Percentiles rank a stretch among this genome's conserved stretches.
These are phyloP conservation scores for Hystrix brachyura DNA, from an alignment of 2,113 vertebrate genomes.

Conservation along the genomic window DNA sequence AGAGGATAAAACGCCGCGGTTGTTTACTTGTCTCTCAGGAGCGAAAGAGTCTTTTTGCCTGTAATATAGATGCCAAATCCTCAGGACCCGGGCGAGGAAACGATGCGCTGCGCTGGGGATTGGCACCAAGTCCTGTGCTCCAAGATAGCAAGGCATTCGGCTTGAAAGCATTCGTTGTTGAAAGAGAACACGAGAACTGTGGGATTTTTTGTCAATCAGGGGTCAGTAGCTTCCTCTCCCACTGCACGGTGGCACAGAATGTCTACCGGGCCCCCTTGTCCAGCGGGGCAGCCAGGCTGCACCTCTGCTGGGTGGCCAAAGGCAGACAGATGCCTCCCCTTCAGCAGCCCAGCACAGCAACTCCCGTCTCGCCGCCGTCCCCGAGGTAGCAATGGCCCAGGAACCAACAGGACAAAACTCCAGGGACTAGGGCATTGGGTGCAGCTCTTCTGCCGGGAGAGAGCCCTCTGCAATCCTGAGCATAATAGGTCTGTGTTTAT, in stretches of 20 bases:
- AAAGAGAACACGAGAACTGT: slow-evolving; percentile 49
- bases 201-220: slow-evolving; percentile 72
- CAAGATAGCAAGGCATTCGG: slow-evolving; percentile 74
- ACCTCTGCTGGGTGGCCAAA: slow-evolving; percentile 16
- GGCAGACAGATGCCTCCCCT: slow-evolving; percentile 63
- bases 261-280: not conserved
- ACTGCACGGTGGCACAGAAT: not conserved
- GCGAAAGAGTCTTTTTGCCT: slow-evolving; percentile 73
- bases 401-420: slow-evolving; percentile 88
- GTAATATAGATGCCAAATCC: slow-evolving; percentile 68
- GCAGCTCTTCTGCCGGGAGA: slow-evolving; percentile 72
- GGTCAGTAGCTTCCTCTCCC: slow-evolving; percentile 71
- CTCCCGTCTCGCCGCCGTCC: slow-evolving; percentile 78
- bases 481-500: slow-evolving; percentile 90
- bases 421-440: slow-evolving; percentile 83
- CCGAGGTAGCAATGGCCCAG: slow-evolving; percentile 82
- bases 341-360: slow-evolving; percentile 79
- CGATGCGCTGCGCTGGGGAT: not conserved
- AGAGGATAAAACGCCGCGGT: slow-evolving; percentile 49
- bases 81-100: slow-evolving; percentile 44
- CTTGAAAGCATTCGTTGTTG: slow-evolving; percentile 77
- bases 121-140: slow-evolving; percentile 73
- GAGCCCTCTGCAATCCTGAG: slow-evolving; percentile 87
- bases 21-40: slow-evolving; percentile 77
- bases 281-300: not conserved